phyloP scores from a whole-genome alignment of 2,113 vertebrate genomes.

The Anthoscopus minutus region DNA sequence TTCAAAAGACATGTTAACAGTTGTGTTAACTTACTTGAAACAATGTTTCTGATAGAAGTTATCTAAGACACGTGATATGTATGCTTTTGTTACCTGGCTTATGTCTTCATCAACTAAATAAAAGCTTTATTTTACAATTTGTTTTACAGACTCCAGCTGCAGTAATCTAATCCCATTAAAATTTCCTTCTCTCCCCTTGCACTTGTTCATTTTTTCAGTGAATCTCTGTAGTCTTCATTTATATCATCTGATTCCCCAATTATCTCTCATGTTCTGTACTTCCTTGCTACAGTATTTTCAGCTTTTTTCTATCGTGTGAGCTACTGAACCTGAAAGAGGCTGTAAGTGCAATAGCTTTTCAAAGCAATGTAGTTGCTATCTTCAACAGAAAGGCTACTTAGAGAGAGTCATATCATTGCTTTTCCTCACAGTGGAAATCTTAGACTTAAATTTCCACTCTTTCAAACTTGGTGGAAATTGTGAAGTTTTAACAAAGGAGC shows the following conservation, averaged over 20 bases:
- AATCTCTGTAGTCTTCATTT: neutral
- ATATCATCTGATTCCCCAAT: neutral
- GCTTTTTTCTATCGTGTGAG: neutral
- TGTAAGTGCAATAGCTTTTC: neutral
- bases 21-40: neutral
- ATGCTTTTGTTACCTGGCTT: neutral
- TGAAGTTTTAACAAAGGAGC: neutral
- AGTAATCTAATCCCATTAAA: neutral
- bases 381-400: neutral
- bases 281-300: neutral
- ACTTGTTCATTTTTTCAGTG: neutral
- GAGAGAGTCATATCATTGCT: neutral
- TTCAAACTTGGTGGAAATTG: neutral
- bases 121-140: neutral
- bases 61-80: neutral
- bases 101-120: neutral
- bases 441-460: neutral
- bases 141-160: neutral
- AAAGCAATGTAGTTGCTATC: neutral
- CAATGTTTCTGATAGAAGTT: neutral
- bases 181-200: neutral
- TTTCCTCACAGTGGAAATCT: neutral
- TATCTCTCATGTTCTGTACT: neutral
- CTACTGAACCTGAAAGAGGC: neutral
- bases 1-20: neutral